phyloP scores from a whole-genome alignment of 2,797 vertebrate species.

The Chelon auratus region DNA sequence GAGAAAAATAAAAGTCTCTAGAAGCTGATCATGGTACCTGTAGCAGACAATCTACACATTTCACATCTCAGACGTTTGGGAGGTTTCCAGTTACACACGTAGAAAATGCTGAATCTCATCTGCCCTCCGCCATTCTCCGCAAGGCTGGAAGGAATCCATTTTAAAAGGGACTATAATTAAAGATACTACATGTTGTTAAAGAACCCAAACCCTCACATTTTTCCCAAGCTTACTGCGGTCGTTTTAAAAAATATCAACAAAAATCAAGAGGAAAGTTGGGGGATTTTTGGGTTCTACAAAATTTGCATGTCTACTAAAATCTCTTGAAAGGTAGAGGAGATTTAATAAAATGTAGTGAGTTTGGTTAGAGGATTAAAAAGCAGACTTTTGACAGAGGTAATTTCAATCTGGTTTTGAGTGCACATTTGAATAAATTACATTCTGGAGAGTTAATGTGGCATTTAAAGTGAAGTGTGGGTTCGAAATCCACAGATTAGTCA shows the following conservation, averaged over 20 bases:
- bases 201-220: conserved; percentile 14
- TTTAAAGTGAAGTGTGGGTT: conserved; percentile 4
- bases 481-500: neutral
- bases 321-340: conserved; percentile 6
- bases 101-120: conserved; percentile 28
- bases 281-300: conserved; percentile 18
- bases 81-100: conserved; percentile 45
- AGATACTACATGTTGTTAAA: conserved; percentile 13
- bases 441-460: conserved; percentile 33
- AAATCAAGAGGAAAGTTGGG: neutral
- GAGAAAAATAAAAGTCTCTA: conserved; percentile 17
- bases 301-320: conserved; percentile 9
- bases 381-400: conserved; percentile 14
- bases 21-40: conserved; percentile 25
- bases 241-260: neutral
- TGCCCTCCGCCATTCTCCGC: neutral
- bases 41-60: conserved; percentile 42
- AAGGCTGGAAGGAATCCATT: neutral
- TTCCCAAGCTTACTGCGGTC: neutral
- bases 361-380: conserved; percentile 47
- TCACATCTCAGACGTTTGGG: conserved; percentile 43
- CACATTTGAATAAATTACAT: conserved; percentile 71
- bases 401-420: conserved; percentile 28
- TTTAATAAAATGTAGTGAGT: conserved; percentile 28
- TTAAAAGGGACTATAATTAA: conserved; percentile 9